Conservation (phyloP, 2,888 invertebrate species). For the Diaperis boleti region DNA sequence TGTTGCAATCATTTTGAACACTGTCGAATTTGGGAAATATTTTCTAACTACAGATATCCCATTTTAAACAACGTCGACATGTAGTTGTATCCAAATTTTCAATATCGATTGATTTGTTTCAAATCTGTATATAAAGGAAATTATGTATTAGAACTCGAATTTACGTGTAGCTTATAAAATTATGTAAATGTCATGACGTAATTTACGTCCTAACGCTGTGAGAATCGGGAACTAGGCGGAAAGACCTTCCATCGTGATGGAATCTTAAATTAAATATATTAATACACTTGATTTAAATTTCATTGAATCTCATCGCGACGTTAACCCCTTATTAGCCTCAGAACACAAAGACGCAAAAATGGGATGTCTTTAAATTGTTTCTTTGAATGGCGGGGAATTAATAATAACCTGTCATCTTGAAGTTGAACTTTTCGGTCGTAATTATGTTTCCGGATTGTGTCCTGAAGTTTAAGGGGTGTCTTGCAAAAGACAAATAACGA, state of each 20-base stretch:
- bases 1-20: no score
- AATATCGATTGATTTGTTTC: background rate
- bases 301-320: slow-evolving; percentile 7
- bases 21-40: no score
- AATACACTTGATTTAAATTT: slow-evolving; percentile 28
- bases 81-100: background rate
- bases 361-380: slow-evolving; percentile 15
- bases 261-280: slow-evolving; percentile 26
- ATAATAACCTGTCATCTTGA: slow-evolving; percentile 30
- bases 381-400: slow-evolving; percentile 25
- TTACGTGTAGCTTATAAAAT: slow-evolving; percentile 23
- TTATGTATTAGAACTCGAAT: slow-evolving; percentile 10
- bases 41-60: no score
- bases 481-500: slow-evolving; percentile 9
- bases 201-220: slow-evolving; percentile 14
- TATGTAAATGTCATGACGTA: slow-evolving; percentile 20
- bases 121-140: slow-evolving; percentile 8
- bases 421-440: slow-evolving; percentile 27
- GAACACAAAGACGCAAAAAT: background rate
- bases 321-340: slow-evolving; percentile 23
- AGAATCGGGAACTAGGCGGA: slow-evolving; percentile 21
- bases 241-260: slow-evolving; percentile 25
- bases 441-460: slow-evolving; percentile 26
- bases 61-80: no score
- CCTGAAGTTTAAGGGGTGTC: background rate